A percentile compares a stretch with the other conserved stretches of the same genome.
These are phyloP conservation scores for Microtus richardsoni DNA, from an alignment of 2,113 vertebrate genomes.

Conservation along the genomic window DNA sequence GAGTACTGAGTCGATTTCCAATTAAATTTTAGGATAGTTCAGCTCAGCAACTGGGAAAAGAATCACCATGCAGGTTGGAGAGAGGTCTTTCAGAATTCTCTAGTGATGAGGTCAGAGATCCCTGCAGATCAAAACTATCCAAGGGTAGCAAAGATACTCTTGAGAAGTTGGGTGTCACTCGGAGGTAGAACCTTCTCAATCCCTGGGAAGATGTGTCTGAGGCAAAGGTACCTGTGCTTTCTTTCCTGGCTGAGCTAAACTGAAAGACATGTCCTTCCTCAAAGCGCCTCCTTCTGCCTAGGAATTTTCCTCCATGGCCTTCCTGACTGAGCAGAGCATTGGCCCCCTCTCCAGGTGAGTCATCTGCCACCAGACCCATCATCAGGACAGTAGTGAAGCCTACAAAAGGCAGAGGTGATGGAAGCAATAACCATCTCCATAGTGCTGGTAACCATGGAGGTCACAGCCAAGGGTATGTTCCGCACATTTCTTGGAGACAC, in stretches of 20 bases:
- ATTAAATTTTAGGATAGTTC: background rate
- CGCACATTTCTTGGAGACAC: background rate
- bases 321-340: background rate
- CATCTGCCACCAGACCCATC: background rate
- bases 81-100: background rate
- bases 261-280: background rate
- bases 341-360: background rate
- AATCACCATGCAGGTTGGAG: background rate
- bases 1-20: constrained; percentile 29
- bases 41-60: constrained; percentile 3
- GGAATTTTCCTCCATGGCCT: background rate
- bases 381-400: constrained; percentile 48
- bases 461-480: constrained; percentile 16
- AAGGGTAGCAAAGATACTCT: background rate
- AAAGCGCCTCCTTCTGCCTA: accelerated
- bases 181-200: background rate
- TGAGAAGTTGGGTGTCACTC: accelerated
- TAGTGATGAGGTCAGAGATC: background rate
- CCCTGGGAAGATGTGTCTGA: accelerated
- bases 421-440: constrained; percentile 66
- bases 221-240: background rate
- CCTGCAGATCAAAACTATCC: background rate
- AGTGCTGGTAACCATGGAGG: constrained; percentile 57
- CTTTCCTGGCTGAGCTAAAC: background rate
- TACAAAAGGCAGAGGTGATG: background rate